Conservation (phyloP, 2,797 vertebrate genomes). For the Sciaenops ocellatus region DNA sequence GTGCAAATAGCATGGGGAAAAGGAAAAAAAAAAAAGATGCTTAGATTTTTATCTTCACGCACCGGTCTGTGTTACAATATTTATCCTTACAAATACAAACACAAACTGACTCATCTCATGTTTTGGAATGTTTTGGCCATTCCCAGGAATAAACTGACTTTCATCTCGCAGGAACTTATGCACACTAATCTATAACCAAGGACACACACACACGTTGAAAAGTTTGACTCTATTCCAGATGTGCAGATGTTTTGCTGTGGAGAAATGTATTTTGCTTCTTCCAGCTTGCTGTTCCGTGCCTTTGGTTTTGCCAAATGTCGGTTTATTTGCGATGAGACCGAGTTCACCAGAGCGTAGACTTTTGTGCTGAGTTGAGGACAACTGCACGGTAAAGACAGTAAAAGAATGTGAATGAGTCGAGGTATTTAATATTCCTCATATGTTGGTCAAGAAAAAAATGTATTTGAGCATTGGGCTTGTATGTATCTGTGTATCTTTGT, state of each 20-base stretch:
- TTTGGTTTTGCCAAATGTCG: constrained; percentile 57
- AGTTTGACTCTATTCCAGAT: constrained; percentile 50
- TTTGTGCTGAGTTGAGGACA: constrained; percentile 21
- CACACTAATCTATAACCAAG: constrained; percentile 33
- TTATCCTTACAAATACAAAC: constrained; percentile 32
- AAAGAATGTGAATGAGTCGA: constrained; percentile 23
- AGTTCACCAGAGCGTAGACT: constrained; percentile 2
- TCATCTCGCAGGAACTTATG: constrained; percentile 33
- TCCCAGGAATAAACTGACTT: constrained; percentile 36
- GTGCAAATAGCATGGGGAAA: not conserved
- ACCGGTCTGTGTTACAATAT: constrained; percentile 1
- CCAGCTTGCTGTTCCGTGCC: constrained; percentile 37
- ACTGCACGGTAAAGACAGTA: constrained; percentile 6
- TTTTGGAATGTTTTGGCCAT: not conserved
- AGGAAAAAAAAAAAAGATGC: not conserved
- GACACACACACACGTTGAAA: constrained; percentile 8
- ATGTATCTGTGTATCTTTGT: not conserved
- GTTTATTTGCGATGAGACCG: constrained; percentile 39
- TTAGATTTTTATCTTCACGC: constrained; percentile 1
- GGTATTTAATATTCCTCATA: not conserved
- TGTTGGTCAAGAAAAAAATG: not conserved
- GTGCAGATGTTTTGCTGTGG: constrained; percentile 33
- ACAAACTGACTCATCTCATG: constrained; percentile 14
- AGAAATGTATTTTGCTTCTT: constrained; percentile 44
- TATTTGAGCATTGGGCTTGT: not conserved